phyloP scores from a whole-genome alignment of 1,140 invertebrate genomes.

The Magallana angulata region DNA sequence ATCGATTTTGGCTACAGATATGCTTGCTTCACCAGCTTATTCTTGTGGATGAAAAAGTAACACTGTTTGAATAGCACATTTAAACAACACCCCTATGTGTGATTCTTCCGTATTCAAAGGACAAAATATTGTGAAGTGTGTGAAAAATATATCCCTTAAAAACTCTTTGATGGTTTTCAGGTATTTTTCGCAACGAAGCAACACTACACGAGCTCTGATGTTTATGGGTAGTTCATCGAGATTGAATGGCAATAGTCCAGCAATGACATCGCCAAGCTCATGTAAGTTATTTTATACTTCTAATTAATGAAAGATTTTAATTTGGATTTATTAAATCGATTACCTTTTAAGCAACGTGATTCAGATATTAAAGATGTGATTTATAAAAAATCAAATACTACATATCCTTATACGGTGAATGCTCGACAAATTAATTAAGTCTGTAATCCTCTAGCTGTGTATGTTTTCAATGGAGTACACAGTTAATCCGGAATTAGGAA shows the following conservation, averaged over 20 bases:
- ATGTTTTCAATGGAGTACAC: not conserved
- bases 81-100: not conserved
- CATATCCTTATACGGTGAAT: not conserved
- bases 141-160: not conserved
- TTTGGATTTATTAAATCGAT: too few relatives aligned
- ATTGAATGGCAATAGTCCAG: too few relatives aligned
- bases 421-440: conserved; percentile 9
- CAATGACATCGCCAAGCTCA: too few relatives aligned
- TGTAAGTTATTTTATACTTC: too few relatives aligned
- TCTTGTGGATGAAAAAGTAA: not conserved
- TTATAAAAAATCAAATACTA: not conserved
- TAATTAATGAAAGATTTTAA: too few relatives aligned
- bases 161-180: conserved; percentile 4
- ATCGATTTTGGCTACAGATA: not conserved
- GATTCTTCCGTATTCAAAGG: not conserved
- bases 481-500: not conserved
- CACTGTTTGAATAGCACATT: not conserved
- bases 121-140: not conserved
- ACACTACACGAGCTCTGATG: too few relatives aligned
- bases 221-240: too few relatives aligned
- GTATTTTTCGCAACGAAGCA: not conserved
- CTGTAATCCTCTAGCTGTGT: not conserved
- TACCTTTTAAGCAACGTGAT: too few relatives aligned
- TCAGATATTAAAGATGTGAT: too few relatives aligned
- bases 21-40: not conserved